Evolutionary conservation across 2,113 vertebrate species (phyloP).

Genomic region (Eira barbara): DNA sequence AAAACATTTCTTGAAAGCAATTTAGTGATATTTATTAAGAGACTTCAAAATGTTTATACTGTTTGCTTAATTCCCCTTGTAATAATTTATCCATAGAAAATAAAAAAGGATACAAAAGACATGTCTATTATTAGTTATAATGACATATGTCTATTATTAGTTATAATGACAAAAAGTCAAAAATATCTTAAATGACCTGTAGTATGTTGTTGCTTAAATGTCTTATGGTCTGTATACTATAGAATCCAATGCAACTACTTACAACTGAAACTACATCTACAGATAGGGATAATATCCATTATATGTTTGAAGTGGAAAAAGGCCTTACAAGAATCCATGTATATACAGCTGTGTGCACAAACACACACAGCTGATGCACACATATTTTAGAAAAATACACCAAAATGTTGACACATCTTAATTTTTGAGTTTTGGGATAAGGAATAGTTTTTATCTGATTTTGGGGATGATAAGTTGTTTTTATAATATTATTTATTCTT

Average conservation of each 20-base stretch:
- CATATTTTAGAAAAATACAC: background rate
- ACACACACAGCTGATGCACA: background rate
- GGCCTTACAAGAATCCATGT: background rate
- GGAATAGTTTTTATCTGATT: background rate
- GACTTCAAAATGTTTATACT: background rate
- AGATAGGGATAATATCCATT: background rate
- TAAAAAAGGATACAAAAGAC: background rate
- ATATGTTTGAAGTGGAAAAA: background rate
- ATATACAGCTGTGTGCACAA: background rate
- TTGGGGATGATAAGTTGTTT: background rate
- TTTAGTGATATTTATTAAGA: background rate
- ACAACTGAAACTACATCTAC: background rate
- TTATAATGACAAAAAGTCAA: background rate
- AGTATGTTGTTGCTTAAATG: background rate
- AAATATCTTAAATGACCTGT: background rate
- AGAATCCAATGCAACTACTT: background rate
- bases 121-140: background rate
- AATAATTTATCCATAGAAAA: background rate
- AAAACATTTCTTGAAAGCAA: background rate
- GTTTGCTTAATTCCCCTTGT: background rate
- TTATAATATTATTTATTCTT: conserved; percentile 14
- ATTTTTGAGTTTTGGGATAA: background rate
- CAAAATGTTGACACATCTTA: background rate
- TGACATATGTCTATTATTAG: background rate
- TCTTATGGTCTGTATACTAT: background rate